phyloP scores from a whole-genome alignment of 2,797 vertebrate species.

The Platyrinchus mystaceus region DNA sequence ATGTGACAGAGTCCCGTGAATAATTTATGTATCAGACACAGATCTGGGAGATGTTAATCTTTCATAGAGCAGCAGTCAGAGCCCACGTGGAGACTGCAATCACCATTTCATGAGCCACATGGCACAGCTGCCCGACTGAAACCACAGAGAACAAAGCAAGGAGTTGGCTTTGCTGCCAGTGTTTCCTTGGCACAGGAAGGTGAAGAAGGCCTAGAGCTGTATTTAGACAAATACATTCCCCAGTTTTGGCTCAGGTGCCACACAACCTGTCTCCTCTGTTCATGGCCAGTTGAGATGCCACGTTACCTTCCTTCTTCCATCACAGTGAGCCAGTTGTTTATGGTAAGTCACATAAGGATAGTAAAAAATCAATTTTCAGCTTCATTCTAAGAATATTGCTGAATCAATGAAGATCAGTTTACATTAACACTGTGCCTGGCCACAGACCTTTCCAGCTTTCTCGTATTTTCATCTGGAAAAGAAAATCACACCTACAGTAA shows the following conservation, averaged over 20 bases:
- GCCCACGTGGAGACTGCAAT: background rate
- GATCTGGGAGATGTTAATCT: slow-evolving; percentile 26
- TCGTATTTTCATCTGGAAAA: background rate
- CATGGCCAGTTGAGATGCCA: background rate
- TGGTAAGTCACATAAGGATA: background rate
- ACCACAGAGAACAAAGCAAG: background rate
- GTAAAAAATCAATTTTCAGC: background rate
- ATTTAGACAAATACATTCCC: background rate
- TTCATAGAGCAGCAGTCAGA: background rate
- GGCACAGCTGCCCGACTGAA: background rate
- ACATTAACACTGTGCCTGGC: background rate
- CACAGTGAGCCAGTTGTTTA: background rate
- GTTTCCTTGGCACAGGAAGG: background rate
- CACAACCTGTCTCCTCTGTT: background rate
- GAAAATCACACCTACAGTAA: background rate
- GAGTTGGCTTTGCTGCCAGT: background rate
- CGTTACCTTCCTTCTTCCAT: background rate
- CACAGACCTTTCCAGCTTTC: background rate
- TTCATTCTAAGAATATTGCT: background rate
- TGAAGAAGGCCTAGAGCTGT: background rate
- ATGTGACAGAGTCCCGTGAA: slow-evolving; percentile 4
- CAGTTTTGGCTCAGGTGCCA: background rate
- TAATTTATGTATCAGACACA: slow-evolving; percentile 40
- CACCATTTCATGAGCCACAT: background rate
- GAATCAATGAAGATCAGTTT: background rate